A percentile compares a stretch with the other conserved stretches of the same genome.
Conservation (phyloP, 2,888 invertebrate species). For the Archaeoteleia sp. region DNA sequence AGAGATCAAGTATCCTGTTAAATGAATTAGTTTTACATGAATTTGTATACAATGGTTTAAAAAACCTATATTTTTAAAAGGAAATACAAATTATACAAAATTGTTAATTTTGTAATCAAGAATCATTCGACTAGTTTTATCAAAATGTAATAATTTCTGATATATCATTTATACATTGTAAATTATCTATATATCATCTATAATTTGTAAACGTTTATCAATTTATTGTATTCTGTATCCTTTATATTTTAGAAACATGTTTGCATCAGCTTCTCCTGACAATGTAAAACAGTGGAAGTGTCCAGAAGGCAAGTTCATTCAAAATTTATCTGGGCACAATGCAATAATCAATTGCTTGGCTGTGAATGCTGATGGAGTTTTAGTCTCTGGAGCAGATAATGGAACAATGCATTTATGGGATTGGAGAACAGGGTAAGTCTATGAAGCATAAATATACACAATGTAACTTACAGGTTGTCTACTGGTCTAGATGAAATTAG, state of each 20-base stretch:
- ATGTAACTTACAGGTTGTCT: constrained; percentile 10
- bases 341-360: constrained; percentile 98
- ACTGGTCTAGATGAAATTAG: not conserved
- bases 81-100: too few relatives aligned
- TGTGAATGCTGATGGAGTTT: constrained; percentile 94
- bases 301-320: constrained; percentile 97
- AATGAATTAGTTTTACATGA: too few relatives aligned
- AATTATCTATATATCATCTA: too few relatives aligned
- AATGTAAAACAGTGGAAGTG: constrained; percentile 99
- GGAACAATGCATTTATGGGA: constrained; percentile 99
- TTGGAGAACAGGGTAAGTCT: constrained; percentile 91
- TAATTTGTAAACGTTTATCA: too few relatives aligned
- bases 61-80: too few relatives aligned
- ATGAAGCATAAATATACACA: constrained; percentile 3
- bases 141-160: too few relatives aligned
- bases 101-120: too few relatives aligned
- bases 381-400: constrained; percentile 99
- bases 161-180: too few relatives aligned
- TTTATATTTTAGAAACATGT: constrained; percentile 81
- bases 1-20: too few relatives aligned
- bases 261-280: constrained; percentile 98
- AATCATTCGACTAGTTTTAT: too few relatives aligned
- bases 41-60: too few relatives aligned
- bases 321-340: constrained; percentile 97
- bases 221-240: too few relatives aligned